phyloP scores from a whole-genome alignment of 2,113 vertebrate genomes.

The Chlorodrepanis virens region DNA sequence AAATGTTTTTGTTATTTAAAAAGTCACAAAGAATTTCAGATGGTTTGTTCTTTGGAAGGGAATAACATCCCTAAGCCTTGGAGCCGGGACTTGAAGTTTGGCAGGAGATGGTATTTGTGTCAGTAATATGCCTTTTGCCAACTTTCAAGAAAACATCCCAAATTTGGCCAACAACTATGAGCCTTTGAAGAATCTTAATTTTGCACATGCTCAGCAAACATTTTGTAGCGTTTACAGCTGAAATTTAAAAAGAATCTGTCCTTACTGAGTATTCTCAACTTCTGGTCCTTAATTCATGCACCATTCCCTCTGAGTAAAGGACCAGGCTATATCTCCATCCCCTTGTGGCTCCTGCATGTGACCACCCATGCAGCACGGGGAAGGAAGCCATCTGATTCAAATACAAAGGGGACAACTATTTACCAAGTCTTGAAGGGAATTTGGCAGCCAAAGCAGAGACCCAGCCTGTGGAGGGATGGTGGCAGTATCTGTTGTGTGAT shows the following conservation, averaged over 20 bases:
- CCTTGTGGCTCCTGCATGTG: not conserved
- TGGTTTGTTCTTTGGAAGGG: constrained; percentile 23
- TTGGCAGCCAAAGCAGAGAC: not conserved
- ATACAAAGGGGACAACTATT: not conserved
- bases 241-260: not conserved
- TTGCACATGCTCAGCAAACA: not conserved
- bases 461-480: not conserved
- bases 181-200: constrained; percentile 37
- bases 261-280: not conserved
- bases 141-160: constrained; percentile 53
- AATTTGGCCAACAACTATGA: constrained; percentile 38
- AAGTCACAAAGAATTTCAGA: not conserved
- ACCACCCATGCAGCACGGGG: not conserved
- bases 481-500: not conserved
- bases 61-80: constrained; percentile 6
- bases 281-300: not conserved
- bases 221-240: not conserved
- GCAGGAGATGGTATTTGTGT: constrained; percentile 41
- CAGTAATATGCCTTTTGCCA: constrained; percentile 19
- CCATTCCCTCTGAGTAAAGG: not conserved
- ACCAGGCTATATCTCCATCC: not conserved
- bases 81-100: constrained; percentile 20
- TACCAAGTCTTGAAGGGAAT: not conserved
- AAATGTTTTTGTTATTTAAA: constrained; percentile 32
- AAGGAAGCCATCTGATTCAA: not conserved